These are phyloP conservation scores for Yasuhikotakia modesta DNA, from an alignment of 2,797 vertebrate genomes.

Conservation along the genomic window DNA sequence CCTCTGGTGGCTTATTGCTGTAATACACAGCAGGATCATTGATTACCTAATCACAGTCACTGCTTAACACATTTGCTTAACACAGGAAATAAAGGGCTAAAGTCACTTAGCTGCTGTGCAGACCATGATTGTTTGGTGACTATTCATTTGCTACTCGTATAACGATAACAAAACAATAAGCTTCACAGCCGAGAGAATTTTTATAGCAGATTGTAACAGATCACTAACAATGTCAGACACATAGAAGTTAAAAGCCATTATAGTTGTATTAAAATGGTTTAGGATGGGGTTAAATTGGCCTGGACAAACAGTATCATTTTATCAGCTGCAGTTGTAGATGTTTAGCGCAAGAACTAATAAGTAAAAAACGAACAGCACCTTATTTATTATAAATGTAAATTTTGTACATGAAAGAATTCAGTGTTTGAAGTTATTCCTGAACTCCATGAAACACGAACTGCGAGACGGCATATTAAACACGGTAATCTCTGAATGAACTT, in stretches of 20 bases:
- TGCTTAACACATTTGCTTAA: neutral
- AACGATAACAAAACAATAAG: neutral
- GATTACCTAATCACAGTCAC: neutral
- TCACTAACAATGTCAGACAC: neutral
- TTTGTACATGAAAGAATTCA: no score
- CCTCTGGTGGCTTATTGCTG: neutral
- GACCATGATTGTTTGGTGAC: no score
- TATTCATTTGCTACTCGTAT: no score
- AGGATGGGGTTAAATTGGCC: neutral
- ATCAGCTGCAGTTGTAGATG: neutral
- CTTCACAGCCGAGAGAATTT: no score
- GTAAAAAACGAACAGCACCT: neutral
- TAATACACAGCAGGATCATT: neutral
- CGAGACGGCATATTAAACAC: slow-evolving; percentile 42
- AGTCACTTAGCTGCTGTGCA: neutral
- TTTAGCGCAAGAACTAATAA: no score
- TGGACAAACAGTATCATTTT: neutral
- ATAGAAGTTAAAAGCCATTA: no score
- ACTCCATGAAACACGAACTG: slow-evolving; percentile 37
- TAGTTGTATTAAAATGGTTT: no score
- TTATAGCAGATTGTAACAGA: neutral
- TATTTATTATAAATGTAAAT: slow-evolving; percentile 10
- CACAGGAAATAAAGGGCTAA: neutral
- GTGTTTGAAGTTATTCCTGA: slow-evolving; percentile 42
- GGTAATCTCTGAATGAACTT: slow-evolving; percentile 56